These are phyloP conservation scores for Melinaea marsaeus DNA, from an alignment of 2,888 invertebrate species.

Conservation along the genomic window DNA sequence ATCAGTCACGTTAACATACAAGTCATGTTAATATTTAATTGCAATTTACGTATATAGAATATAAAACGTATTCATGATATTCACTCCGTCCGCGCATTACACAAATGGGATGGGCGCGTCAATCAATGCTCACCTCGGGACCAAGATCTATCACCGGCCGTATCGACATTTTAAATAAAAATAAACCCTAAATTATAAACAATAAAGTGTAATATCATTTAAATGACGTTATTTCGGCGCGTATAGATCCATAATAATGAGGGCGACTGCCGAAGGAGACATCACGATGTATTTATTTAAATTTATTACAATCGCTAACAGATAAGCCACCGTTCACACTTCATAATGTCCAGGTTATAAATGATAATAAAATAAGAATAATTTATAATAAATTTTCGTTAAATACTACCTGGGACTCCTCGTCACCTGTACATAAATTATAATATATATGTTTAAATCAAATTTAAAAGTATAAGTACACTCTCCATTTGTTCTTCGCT, in stretches of 20 bases:
- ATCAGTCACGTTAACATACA: too few relatives aligned
- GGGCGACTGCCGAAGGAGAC: constrained; percentile 48
- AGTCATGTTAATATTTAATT: not conserved
- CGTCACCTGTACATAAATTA: not conserved
- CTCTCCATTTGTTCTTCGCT: too few relatives aligned
- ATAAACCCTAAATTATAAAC: constrained; percentile 18
- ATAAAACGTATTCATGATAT: constrained; percentile 52
- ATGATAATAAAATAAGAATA: constrained; percentile 16
- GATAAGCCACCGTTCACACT: constrained; percentile 51
- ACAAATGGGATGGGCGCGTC: constrained; percentile 52
- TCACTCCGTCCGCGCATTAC: constrained; percentile 46
- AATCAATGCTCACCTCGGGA: constrained; percentile 51
- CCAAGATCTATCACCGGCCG: constrained; percentile 38
- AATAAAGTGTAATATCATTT: not conserved
- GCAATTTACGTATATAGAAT: not conserved
- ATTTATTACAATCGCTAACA: constrained; percentile 57
- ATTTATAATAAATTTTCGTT: constrained; percentile 10
- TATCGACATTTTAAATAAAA: constrained; percentile 25
- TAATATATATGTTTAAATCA: too few relatives aligned
- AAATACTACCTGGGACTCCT: constrained; percentile 3
- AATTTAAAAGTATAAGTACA: too few relatives aligned
- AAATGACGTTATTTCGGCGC: constrained; percentile 22
- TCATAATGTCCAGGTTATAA: constrained; percentile 28
- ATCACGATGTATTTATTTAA: constrained; percentile 62
- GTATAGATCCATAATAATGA: constrained; percentile 60